Evolutionary conservation across 2,888 invertebrate genomes (phyloP), one percentile per base, ranked within the genome.

Genomic region (Cryptocephalus primarius): DNA sequence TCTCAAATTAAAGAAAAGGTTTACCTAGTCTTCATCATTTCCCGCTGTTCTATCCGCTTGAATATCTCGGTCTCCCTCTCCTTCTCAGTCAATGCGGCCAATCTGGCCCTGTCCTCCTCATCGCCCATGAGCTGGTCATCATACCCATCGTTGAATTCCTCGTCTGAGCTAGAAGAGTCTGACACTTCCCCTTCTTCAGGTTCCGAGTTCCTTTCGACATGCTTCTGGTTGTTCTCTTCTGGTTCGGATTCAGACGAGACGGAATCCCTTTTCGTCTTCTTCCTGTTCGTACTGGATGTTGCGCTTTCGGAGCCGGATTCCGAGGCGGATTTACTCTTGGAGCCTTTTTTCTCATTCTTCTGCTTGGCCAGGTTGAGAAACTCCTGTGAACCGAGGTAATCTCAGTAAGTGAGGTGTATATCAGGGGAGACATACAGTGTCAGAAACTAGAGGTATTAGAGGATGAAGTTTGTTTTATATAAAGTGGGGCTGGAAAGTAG

Each of bases 111-210:
- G 73, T 97, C 97, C 56, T 92, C 95, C 49, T 90, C 94, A 68
- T 96, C 95, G 0, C 95, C 95, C 86, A 96, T 95, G 32, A 96
- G 77, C 65, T 96, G 89, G 53, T 96, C 95, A 66, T 95, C 96
- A 60, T 89, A 94, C 52, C 96, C 96, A 72, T 97, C 96, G 65
- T 93, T 86, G 65, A 95, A 96, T 68, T 94, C 93, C 55, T 86
- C 87, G 53, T 89, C 85, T 45, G 78, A 79, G 56, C 77, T 79
- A 1, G 74, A 75, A 53, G 81, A 79, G 51, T 69, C 69, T 0
- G 88, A 88, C 0, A 93, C 91, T 72, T 93, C 92, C 32, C 88
- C 89, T 77, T 90, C 90, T 68, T 90, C 89, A 0, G 85, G 85
- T 61, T 90, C 89, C 44, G 85, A 85, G 51, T 76, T 76, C 52